Evolutionary conservation across 1,140 invertebrate genomes (phyloP).

Genomic region (Yoshiicerus persimilis): DNA sequence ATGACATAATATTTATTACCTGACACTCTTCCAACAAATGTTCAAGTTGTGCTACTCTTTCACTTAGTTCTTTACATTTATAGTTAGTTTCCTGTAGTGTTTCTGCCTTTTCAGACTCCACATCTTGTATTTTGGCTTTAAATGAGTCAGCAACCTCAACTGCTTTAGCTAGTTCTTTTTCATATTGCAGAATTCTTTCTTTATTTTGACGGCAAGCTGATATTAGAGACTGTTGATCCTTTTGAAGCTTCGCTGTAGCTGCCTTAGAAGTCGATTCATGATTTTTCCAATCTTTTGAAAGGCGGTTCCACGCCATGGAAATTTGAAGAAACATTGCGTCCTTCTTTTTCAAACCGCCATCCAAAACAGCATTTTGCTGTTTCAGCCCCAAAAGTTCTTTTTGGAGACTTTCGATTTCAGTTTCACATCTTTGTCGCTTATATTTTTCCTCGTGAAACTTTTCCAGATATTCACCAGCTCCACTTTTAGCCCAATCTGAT

Average conservation of each 20-base stretch:
- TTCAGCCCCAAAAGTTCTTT: conserved; percentile 33
- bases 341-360: conserved; percentile 34
- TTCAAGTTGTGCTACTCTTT: conserved; percentile 1
- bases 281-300: conserved; percentile 38
- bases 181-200: conserved; percentile 33
- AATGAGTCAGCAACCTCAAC: conserved; percentile 36
- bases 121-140: conserved; percentile 27
- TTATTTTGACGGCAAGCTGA: not conserved
- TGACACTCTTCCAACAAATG: not conserved
- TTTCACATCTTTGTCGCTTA: conserved; percentile 42
- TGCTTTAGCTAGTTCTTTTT: conserved; percentile 41
- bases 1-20: too few species aligned
- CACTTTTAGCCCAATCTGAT: conserved; percentile 30
- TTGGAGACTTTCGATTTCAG: conserved; percentile 35
- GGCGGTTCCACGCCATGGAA: conserved; percentile 21
- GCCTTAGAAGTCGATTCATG: conserved; percentile 33
- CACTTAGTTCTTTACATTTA: conserved; percentile 13
- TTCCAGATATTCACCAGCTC: conserved; percentile 22
- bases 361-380: conserved; percentile 34
- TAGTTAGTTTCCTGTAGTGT: not conserved
- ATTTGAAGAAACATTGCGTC: conserved; percentile 33
- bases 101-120: conserved; percentile 4
- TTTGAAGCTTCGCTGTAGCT: conserved; percentile 25
- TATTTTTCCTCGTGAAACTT: conserved; percentile 45
- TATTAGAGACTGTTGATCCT: conserved; percentile 30